Evolutionary conservation across 2,113 vertebrate genomes (phyloP).

Genomic region (Mustela nigripes): DNA sequence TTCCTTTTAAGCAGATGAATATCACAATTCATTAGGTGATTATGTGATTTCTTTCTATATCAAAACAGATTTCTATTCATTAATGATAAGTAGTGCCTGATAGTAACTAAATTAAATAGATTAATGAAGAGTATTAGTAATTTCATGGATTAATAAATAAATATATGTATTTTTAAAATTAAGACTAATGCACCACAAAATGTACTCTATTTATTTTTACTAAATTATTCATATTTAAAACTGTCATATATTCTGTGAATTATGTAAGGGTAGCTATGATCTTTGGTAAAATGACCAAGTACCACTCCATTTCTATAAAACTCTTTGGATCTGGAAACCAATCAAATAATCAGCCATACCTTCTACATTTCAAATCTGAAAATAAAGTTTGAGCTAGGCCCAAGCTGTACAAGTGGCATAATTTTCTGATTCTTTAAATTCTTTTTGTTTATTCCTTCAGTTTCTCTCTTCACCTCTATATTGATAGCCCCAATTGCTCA

Average conservation of each 20-base stretch:
- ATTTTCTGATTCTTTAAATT: slow-evolving; percentile 63
- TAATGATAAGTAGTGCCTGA: slow-evolving; percentile 54
- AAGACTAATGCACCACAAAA: slow-evolving; percentile 49
- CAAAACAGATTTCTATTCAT: slow-evolving; percentile 59
- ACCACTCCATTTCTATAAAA: slow-evolving; percentile 37
- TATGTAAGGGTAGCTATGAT: not conserved
- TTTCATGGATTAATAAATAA: slow-evolving; percentile 66
- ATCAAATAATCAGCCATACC: not conserved
- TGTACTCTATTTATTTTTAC: slow-evolving; percentile 50
- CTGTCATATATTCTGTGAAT: not conserved
- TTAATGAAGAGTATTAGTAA: slow-evolving; percentile 70
- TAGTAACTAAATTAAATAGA: slow-evolving; percentile 65
- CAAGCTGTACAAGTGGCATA: not conserved
- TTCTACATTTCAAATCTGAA: slow-evolving; percentile 56
- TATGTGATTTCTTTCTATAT: slow-evolving; percentile 54
- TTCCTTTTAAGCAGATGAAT: slow-evolving; percentile 45
- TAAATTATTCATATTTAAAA: slow-evolving; percentile 47
- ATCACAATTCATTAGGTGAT: slow-evolving; percentile 54
- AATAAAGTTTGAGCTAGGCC: slow-evolving; percentile 18
- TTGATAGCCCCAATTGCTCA: slow-evolving; percentile 2
- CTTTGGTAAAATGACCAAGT: slow-evolving; percentile 60
- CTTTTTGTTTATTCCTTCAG: slow-evolving; percentile 34
- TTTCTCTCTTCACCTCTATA: slow-evolving; percentile 38
- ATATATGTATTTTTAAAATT: slow-evolving; percentile 30
- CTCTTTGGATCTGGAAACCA: slow-evolving; percentile 48